Percentiles rank a stretch among this genome's conserved stretches.
Conservation (phyloP, 2,888 invertebrate genomes). For the Phalangium opilio region DNA sequence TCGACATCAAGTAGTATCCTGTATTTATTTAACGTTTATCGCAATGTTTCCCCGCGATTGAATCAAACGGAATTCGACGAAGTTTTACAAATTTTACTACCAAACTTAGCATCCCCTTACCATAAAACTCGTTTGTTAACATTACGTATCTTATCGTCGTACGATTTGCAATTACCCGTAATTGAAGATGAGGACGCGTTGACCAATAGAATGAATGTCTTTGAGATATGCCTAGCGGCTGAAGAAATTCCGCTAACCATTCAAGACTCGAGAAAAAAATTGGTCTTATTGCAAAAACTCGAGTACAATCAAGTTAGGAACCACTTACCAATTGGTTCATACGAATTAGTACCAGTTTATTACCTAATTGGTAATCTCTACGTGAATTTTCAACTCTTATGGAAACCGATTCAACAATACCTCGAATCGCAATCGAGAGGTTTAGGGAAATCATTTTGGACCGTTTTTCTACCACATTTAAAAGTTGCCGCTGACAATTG, state of each 20-base stretch:
- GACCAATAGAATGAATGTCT: slow-evolving; percentile 32
- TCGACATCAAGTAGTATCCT: slow-evolving; percentile 23
- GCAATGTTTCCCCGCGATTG: slow-evolving; percentile 14
- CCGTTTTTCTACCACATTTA: slow-evolving; percentile 45
- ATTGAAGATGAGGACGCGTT: background rate
- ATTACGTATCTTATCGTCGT: slow-evolving; percentile 36
- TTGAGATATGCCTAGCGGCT: slow-evolving; percentile 47
- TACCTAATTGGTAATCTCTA: slow-evolving; percentile 66
- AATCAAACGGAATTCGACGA: slow-evolving; percentile 29
- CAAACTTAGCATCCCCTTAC: slow-evolving; percentile 50
- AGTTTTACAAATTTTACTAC: slow-evolving; percentile 40
- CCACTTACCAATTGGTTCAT: slow-evolving; percentile 22
- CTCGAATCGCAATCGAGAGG: slow-evolving; percentile 55
- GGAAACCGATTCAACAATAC: slow-evolving; percentile 65
- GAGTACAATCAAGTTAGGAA: slow-evolving; percentile 30
- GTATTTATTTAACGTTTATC: slow-evolving; percentile 26
- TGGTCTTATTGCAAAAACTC: slow-evolving; percentile 56
- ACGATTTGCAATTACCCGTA: background rate
- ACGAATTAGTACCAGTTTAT: slow-evolving; percentile 45
- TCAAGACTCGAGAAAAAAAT: slow-evolving; percentile 60
- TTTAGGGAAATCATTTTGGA: slow-evolving; percentile 53
- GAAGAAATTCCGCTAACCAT: slow-evolving; percentile 56
- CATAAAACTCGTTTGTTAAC: slow-evolving; percentile 52
- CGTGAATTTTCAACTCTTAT: slow-evolving; percentile 71
- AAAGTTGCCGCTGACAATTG: slow-evolving; percentile 29